Conservation (phyloP, 2,797 vertebrate species). For the Pachyuromys duprasi region DNA sequence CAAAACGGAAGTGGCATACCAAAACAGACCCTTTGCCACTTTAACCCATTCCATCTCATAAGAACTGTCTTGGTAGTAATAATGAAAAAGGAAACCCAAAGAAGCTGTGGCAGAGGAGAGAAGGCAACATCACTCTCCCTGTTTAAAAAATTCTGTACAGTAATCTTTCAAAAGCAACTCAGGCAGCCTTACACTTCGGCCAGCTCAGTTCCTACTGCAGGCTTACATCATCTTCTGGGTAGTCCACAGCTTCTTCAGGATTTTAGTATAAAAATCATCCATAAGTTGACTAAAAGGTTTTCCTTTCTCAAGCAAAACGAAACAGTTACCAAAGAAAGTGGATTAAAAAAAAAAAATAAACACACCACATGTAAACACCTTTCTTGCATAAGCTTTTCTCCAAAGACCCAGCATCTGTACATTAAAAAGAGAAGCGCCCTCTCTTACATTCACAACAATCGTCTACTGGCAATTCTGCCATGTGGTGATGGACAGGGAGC, state of each 20-base stretch:
- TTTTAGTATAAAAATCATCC: conserved; percentile 74
- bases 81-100: conserved; percentile 29
- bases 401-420: conserved; percentile 57
- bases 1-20: conserved; percentile 73
- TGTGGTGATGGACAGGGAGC: background rate
- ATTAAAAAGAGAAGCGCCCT: conserved; percentile 44
- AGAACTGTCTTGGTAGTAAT: conserved; percentile 69
- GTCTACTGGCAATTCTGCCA: conserved; percentile 42
- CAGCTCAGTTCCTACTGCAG: conserved; percentile 82
- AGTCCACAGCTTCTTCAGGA: conserved; percentile 78
- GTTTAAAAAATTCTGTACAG: conserved; percentile 73
- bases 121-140: conserved; percentile 27
- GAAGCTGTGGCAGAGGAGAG: conserved; percentile 25
- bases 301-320: conserved; percentile 74
- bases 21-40: conserved; percentile 61
- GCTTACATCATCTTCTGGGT: conserved; percentile 68
- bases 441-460: conserved; percentile 76
- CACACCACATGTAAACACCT: conserved; percentile 77
- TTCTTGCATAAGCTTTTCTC: conserved; percentile 68
- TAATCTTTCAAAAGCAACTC: conserved; percentile 80
- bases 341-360: conserved; percentile 51
- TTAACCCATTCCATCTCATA: conserved; percentile 4
- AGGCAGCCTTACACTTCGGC: conserved; percentile 81
- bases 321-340: conserved; percentile 69
- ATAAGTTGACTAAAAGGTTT: conserved; percentile 74